Base-by-base conservation (phyloP, 2,113 vertebrate species). In the Seriola aureovittata region DNA sequence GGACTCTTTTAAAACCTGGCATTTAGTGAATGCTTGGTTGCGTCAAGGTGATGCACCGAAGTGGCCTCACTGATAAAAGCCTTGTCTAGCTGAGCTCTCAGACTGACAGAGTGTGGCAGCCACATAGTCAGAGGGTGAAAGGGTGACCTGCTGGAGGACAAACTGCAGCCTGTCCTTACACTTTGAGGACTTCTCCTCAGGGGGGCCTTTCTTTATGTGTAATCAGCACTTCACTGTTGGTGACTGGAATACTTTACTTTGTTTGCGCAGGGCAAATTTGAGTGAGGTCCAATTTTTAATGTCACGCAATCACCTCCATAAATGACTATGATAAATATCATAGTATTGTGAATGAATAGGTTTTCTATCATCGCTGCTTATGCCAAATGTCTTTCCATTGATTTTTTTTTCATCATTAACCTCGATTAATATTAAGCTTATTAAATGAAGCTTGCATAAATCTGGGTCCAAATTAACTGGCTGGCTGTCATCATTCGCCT, bases 91-190 rank as follows among this genome's bases (percentile, higher is more conserved):
- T 44, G 44, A 76, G 42, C 29, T 69, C 58, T 70, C 34, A 16
- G 32, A 16, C 32, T 42, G 74, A 52, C 70, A 48, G 50, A 23
- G 38, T 52, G 69, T 4, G 8, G 40, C 34, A 44, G 59, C 25
- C 23, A 9, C 36, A 13, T 1, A 34, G 50, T 5, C n/a, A 9
- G 38, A 1, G 71, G 71, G 84, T 52, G 57, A 79, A 46, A n/a
- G 21, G 67, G 54, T 58, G 67, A 85, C 72, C 40, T 29, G 2
- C 11, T n/a, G 32, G 67, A 80, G 62, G 71, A 57, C 81, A 73
- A 64, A 59, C 68, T 50, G 34, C 54, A 32, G 59, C n/a, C 25
- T 21, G 42, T 73, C 57, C 29, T 69, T 62, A 16, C 29, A 19
- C 42, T n/a, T 77, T 55, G 67, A 80, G 14, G 11, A 69, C 38